Conservation (phyloP, 2,113 vertebrate genomes). For the Platichthys stellatus region DNA sequence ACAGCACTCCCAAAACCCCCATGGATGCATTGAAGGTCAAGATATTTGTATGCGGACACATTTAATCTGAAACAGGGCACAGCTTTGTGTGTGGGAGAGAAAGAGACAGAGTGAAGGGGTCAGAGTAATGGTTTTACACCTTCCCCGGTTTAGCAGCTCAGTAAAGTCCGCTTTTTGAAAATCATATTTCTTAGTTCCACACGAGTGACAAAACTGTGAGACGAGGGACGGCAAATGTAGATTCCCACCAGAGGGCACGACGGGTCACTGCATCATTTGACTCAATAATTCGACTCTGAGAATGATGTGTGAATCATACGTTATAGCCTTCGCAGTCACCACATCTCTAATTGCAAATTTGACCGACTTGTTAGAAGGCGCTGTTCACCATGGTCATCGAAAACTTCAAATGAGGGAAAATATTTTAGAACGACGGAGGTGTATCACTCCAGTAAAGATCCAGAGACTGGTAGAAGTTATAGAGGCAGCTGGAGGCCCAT, state of each 20-base stretch:
- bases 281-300: background rate
- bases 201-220: background rate
- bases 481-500: too few relatives aligned
- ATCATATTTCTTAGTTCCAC: background rate
- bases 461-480: too few relatives aligned
- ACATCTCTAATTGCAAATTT: background rate
- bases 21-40: slow-evolving; percentile 53
- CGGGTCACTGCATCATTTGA: background rate
- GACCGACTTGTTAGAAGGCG: background rate
- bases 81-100: background rate
- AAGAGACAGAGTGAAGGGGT: background rate
- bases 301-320: background rate
- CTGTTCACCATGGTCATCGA: background rate
- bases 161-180: background rate
- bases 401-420: background rate
- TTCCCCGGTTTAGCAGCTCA: slow-evolving; percentile 17
- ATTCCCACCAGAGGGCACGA: background rate
- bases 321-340: background rate
- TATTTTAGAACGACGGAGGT: background rate
- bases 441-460: too few relatives aligned
- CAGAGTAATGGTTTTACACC: slow-evolving; percentile 38
- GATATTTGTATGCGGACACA: slow-evolving; percentile 25
- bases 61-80: slow-evolving; percentile 25
- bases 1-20: slow-evolving; percentile 30
- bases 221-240: background rate